Evolutionary conservation across 2,113 vertebrate genomes (phyloP).

Genomic region (Circaetus gallicus): DNA sequence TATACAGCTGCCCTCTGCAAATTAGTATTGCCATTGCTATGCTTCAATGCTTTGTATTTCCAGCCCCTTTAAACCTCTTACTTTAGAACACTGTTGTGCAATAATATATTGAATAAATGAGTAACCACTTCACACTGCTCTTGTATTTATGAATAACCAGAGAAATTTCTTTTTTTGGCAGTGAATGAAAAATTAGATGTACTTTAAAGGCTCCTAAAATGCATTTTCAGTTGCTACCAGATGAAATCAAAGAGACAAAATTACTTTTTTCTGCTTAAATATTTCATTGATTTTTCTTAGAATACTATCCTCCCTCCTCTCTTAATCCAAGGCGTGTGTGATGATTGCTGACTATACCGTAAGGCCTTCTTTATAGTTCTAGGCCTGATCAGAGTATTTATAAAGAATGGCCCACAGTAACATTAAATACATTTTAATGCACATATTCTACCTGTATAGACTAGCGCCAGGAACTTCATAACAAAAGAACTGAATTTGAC

Average conservation of each 20-base stretch:
- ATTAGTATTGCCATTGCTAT: neutral
- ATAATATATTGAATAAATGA: conserved; percentile 29
- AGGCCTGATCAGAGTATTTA: neutral
- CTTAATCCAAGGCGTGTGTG: fast-evolving
- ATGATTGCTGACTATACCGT: neutral
- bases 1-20: neutral
- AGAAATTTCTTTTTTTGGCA: neutral
- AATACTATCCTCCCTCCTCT: neutral
- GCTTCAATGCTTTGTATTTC: conserved; percentile 5
- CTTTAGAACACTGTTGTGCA: conserved; percentile 19
- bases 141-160: conserved; percentile 38
- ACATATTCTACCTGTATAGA: neutral
- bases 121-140: conserved; percentile 30
- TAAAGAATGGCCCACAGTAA: neutral
- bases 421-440: neutral
- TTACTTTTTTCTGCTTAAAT: conserved; percentile 39
- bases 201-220: neutral
- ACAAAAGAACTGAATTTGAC: neutral
- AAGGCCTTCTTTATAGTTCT: neutral
- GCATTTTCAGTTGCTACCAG: conserved; percentile 25
- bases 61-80: conserved; percentile 1
- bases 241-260: conserved; percentile 38
- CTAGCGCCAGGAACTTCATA: neutral
- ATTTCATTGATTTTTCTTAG: conserved; percentile 53
- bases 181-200: conserved; percentile 4